Percentiles rank a stretch among this genome's conserved stretches.
Conservation (phyloP, 2,888 invertebrate genomes). For the Phyto melanocephala region DNA sequence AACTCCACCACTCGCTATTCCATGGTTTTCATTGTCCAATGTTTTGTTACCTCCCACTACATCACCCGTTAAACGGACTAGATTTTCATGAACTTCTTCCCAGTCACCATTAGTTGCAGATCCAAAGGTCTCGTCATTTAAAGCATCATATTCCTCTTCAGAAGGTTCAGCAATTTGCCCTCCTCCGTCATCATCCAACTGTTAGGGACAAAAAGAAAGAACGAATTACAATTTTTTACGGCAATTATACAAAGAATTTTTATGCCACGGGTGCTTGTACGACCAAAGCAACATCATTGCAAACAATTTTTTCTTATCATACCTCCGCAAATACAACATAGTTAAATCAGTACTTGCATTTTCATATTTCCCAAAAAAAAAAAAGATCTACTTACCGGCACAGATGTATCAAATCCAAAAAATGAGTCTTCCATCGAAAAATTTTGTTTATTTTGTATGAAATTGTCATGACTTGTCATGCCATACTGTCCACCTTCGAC, state of each 20-base stretch:
- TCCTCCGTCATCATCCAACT: slow-evolving; percentile 76
- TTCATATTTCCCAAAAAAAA: not conserved
- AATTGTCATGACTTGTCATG: slow-evolving; percentile 85
- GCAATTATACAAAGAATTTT: slow-evolving; percentile 17
- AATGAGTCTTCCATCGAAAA: slow-evolving; percentile 90
- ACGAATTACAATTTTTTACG: slow-evolving; percentile 7
- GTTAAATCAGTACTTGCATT: not conserved
- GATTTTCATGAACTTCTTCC: slow-evolving; percentile 86
- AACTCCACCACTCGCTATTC: slow-evolving; percentile 10
- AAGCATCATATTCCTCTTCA: slow-evolving; percentile 93
- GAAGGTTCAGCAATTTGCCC: slow-evolving; percentile 83
- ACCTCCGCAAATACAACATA: not conserved
- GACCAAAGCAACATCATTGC: slow-evolving; percentile 14
- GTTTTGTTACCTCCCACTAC: slow-evolving; percentile 54
- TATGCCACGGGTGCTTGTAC: slow-evolving; percentile 37
- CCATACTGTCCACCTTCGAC: slow-evolving; percentile 59
- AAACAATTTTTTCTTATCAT: not conserved
- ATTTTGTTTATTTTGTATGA: slow-evolving; percentile 82
- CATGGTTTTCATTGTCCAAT: slow-evolving; percentile 38
- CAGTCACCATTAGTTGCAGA: slow-evolving; percentile 86
- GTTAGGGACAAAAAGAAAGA: slow-evolving; percentile 27
- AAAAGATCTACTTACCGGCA: slow-evolving; percentile 84
- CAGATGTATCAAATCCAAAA: slow-evolving; percentile 90
- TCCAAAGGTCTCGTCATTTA: slow-evolving; percentile 96
- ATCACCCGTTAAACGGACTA: slow-evolving; percentile 79